phyloP scores from a whole-genome alignment of 2,888 invertebrate species.

The Heliconius hortense region DNA sequence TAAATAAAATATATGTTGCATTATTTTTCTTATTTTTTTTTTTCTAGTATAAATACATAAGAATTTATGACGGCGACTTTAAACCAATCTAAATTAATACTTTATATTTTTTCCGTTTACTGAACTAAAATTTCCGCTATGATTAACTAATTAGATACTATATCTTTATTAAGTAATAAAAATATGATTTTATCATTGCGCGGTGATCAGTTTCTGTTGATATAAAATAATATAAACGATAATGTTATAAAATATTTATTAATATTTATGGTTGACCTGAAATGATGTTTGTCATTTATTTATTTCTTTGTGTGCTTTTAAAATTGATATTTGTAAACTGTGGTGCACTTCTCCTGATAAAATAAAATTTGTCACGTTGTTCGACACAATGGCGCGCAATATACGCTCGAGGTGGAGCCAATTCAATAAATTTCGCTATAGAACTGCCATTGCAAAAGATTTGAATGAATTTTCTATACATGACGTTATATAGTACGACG shows the following conservation, averaged over 20 bases:
- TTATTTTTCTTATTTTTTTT: background rate
- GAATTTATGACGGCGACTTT: background rate
- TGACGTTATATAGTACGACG: conserved; percentile 47
- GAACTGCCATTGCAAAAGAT: conserved; percentile 64
- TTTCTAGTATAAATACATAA: background rate
- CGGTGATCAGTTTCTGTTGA: background rate
- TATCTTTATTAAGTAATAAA: conserved; percentile 6
- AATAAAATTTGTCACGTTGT: conserved; percentile 65
- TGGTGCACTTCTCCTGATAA: conserved; percentile 49
- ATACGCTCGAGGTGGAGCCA: conserved; percentile 65
- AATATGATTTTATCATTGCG: background rate
- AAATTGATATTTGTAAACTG: conserved; percentile 27
- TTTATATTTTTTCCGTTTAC: background rate
- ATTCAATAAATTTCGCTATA: conserved; percentile 69
- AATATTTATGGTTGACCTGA: background rate
- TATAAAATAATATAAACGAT: background rate
- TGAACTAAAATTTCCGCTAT: background rate
- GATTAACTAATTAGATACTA: background rate
- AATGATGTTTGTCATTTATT: background rate
- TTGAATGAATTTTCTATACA: conserved; percentile 70
- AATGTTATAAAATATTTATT: background rate
- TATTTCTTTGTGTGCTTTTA: background rate
- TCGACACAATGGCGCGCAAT: conserved; percentile 62
- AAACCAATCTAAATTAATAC: background rate
- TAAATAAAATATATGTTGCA: background rate